phyloP scores from a whole-genome alignment of 1,140 invertebrate species.

The Acyrthosiphon pisum region DNA sequence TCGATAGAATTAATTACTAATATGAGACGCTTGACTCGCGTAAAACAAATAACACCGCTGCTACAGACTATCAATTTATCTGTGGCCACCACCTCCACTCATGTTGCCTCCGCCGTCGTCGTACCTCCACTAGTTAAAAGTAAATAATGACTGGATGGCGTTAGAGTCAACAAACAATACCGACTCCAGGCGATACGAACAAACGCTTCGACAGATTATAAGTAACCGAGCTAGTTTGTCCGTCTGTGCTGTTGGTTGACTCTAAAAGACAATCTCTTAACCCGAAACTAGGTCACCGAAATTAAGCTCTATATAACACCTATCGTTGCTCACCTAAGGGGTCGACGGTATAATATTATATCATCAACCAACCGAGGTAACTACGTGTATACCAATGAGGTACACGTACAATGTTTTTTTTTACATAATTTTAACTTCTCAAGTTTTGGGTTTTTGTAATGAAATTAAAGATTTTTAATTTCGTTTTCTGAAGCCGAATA shows the following conservation, averaged over 20 bases:
- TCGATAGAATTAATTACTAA: not conserved
- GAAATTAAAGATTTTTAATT: not conserved
- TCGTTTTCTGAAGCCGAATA: not conserved
- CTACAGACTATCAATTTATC: not conserved
- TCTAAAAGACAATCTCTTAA: not conserved
- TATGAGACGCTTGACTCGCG: not conserved
- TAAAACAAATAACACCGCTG: not conserved
- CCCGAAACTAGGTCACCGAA: not conserved
- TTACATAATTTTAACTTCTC: too few relatives aligned
- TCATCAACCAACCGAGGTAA: too few relatives aligned
- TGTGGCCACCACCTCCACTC: not conserved
- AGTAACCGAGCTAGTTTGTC: not conserved
- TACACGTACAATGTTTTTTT: too few relatives aligned
- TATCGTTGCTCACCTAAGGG: too few relatives aligned
- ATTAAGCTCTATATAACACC: not conserved
- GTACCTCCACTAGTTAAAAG: not conserved
- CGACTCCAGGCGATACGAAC: not conserved
- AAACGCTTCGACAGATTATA: not conserved
- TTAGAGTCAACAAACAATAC: not conserved
- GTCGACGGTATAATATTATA: too few relatives aligned
- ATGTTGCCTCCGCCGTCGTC: too few relatives aligned
- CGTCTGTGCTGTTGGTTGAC: not conserved
- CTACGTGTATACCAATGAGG: not conserved
- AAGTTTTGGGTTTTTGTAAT: too few relatives aligned
- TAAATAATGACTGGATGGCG: not conserved